Percentiles rank a stretch among this genome's conserved stretches.
Conservation (phyloP, 2,888 invertebrate species). For the Folsomia candida region DNA sequence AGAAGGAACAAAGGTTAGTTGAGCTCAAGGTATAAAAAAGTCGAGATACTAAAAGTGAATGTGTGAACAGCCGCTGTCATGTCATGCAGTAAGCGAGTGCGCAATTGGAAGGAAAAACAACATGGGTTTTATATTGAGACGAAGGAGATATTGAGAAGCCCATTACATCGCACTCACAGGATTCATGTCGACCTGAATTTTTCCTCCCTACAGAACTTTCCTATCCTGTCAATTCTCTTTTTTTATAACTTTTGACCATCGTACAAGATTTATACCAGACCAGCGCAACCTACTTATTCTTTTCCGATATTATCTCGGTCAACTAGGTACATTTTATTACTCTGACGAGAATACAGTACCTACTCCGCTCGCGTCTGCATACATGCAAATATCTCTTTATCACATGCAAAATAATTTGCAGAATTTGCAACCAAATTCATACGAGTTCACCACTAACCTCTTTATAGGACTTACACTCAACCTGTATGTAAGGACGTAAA, state of each 20-base stretch:
- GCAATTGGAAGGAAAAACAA: neutral
- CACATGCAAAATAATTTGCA: too few species aligned
- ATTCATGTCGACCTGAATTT: neutral
- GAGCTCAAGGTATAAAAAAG: neutral
- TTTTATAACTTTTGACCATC: neutral
- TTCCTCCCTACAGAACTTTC: neutral
- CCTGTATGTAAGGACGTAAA: too few species aligned
- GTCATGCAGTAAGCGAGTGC: neutral
- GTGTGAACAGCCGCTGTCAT: neutral
- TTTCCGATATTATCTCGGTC: too few species aligned
- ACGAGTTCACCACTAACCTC: too few species aligned
- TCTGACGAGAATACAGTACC: too few species aligned
- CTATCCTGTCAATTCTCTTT: neutral
- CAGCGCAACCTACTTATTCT: neutral
- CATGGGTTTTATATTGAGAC: neutral
- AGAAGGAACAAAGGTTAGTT: conserved; percentile 1
- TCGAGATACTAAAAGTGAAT: neutral
- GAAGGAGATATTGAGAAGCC: neutral
- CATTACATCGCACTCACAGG: neutral
- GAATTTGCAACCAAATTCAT: too few species aligned
- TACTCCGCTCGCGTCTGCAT: too few species aligned
- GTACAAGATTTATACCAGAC: neutral
- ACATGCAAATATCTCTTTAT: too few species aligned
- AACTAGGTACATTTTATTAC: too few species aligned
- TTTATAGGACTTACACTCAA: too few species aligned